Percentiles rank a stretch among this genome's conserved stretches.
Evolutionary conservation across 2,888 invertebrate genomes (phyloP).

Genomic region (Phalera bucephala): DNA sequence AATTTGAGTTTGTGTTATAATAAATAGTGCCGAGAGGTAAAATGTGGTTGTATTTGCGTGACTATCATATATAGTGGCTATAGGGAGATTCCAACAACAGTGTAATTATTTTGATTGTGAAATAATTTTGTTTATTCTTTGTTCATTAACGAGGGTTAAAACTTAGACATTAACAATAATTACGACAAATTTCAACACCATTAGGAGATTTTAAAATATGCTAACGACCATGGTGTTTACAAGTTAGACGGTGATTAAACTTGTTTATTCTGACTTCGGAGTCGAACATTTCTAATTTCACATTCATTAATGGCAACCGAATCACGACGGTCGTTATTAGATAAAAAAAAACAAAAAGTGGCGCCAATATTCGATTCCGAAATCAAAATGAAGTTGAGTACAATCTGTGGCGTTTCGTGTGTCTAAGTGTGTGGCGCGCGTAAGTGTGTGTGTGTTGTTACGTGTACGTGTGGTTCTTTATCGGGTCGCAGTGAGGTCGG

Average conservation of each 20-base stretch:
- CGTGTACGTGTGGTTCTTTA: conserved; percentile 77
- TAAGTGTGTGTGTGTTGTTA: conserved; percentile 50
- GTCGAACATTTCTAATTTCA: conserved; percentile 25
- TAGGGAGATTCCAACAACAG: conserved; percentile 1
- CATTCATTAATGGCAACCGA: background rate
- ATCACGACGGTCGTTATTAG: background rate
- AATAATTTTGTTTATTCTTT: conserved; percentile 9
- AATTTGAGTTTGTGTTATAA: too few species aligned
- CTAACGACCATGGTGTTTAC: conserved; percentile 15
- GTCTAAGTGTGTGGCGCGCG: conserved; percentile 38
- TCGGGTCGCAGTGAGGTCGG: conserved; percentile 82
- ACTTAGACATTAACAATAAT: conserved; percentile 11
- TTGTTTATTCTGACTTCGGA: conserved; percentile 39
- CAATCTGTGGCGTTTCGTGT: conserved; percentile 28
- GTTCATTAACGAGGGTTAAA: conserved; percentile 6
- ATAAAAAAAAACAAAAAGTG: conserved; percentile 5
- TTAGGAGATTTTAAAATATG: conserved; percentile 6
- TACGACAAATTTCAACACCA: conserved; percentile 11
- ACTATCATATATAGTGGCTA: conserved; percentile 5
- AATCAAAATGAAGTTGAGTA: conserved; percentile 28
- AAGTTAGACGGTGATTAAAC: conserved; percentile 35
- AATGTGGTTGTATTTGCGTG: conserved; percentile 37
- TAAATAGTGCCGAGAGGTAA: conserved; percentile 27
- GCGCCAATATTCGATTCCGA: conserved; percentile 34
- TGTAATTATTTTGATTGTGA: background rate